Percentiles rank a stretch among this genome's conserved stretches.
Conservation (phyloP, 2,888 invertebrate species). For the Cantharis rustica region DNA sequence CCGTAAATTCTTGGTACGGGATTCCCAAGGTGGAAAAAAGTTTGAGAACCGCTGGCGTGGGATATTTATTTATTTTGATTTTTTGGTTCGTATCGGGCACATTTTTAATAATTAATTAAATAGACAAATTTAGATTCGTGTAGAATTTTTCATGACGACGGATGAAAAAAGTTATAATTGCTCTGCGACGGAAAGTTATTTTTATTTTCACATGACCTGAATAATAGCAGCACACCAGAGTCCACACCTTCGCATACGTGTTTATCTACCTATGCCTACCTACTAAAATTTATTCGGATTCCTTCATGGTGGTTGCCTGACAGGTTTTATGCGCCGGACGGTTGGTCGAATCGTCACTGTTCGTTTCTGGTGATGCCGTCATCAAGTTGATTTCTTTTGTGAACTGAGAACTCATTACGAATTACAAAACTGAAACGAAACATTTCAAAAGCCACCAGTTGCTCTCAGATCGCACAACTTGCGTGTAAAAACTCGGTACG, state of each 20-base stretch:
- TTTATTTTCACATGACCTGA: neutral
- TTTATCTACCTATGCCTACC: neutral
- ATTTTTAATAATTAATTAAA: neutral
- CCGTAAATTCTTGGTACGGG: neutral
- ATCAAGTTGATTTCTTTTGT: slow-evolving; percentile 22
- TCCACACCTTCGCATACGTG: neutral
- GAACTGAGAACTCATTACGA: slow-evolving; percentile 13
- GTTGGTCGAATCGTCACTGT: slow-evolving; percentile 37
- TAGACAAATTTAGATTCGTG: neutral
- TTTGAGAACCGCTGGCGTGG: neutral
- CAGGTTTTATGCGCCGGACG: slow-evolving; percentile 32
- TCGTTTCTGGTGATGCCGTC: slow-evolving; percentile 31
- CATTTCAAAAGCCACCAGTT: slow-evolving; percentile 45
- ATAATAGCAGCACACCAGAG: neutral
- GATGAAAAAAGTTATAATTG: neutral
- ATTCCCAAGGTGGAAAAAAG: neutral
- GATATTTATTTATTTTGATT: neutral
- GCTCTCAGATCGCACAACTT: slow-evolving; percentile 40
- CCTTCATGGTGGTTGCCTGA: neutral
- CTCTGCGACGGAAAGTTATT: neutral
- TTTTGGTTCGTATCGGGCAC: neutral
- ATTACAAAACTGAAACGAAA: slow-evolving; percentile 23
- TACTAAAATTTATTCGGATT: neutral
- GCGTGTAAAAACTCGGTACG: slow-evolving; percentile 19
- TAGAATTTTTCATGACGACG: neutral